Percentiles rank a stretch among this genome's conserved stretches.
Evolutionary conservation across 2,113 vertebrate species (phyloP).

Genomic region (Ammodytes dubius): DNA sequence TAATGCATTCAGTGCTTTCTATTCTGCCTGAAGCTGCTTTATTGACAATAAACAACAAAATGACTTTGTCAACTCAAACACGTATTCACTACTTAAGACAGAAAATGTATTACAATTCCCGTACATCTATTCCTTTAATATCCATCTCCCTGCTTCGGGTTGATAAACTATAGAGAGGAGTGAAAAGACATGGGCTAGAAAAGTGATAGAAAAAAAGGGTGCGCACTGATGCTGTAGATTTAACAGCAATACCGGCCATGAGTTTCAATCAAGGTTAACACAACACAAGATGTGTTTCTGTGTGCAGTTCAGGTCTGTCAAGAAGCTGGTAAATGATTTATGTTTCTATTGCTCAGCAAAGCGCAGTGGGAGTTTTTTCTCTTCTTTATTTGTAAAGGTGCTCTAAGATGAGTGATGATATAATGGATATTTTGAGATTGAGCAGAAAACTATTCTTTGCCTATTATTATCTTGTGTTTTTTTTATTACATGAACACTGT

Average conservation of each 20-base stretch:
- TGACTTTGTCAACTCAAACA: background rate
- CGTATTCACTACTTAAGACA: background rate
- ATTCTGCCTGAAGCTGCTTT: background rate
- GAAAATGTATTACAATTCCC: background rate
- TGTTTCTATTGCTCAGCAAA: slow-evolving; percentile 27
- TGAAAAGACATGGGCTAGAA: background rate
- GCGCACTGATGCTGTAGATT: background rate
- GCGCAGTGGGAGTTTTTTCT: background rate
- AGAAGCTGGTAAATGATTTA: slow-evolving; percentile 8
- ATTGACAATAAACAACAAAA: slow-evolving; percentile 8
- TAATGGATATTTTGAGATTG: slow-evolving; percentile 42
- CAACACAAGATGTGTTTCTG: background rate
- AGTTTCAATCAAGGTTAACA: background rate
- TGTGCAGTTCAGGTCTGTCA: slow-evolving; percentile 22
- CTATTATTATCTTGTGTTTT: slow-evolving; percentile 12
- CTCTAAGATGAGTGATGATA: slow-evolving; percentile 32
- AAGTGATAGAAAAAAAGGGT: background rate
- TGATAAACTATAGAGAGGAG: background rate
- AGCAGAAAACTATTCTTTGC: slow-evolving; percentile 27
- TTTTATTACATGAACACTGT: background rate
- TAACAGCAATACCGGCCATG: background rate
- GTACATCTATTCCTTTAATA: background rate
- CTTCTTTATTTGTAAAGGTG: background rate
- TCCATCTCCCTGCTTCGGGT: background rate
- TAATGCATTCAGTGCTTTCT: background rate